A percentile compares a stretch with the other conserved stretches of the same genome.
Evolutionary conservation across 2,888 invertebrate species (phyloP).

Genomic region (Heliconius erato): DNA sequence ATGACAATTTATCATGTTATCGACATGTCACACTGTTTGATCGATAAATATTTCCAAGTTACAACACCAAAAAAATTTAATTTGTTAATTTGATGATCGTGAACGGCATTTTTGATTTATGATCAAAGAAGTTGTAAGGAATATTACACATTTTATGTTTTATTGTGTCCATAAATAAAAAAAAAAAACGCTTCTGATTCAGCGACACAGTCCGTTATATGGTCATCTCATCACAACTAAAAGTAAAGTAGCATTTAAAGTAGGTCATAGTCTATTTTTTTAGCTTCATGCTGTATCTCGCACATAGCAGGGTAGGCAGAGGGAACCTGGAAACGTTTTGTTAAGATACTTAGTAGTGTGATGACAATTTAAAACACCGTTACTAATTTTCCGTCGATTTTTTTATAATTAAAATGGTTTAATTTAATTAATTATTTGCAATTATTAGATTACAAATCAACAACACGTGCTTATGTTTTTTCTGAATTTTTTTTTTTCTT

Average conservation of each 20-base stretch:
- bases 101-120: conserved; percentile 16
- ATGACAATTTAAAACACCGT: background rate
- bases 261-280: background rate
- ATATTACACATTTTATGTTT: conserved; percentile 5
- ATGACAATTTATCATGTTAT: background rate
- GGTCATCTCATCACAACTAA: background rate
- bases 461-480: too few species aligned
- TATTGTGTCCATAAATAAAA: background rate
- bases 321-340: background rate
- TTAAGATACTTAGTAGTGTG: background rate
- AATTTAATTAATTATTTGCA: too few species aligned
- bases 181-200: background rate
- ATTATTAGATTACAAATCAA: too few species aligned
- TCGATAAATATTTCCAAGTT: background rate
- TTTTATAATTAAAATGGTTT: too few species aligned
- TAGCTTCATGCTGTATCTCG: background rate
- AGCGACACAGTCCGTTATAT: background rate
- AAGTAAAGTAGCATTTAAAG: background rate
- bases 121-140: background rate
- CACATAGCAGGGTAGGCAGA: background rate
- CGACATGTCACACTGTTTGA: background rate
- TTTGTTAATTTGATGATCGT: conserved; percentile 15
- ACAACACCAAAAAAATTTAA: conserved; percentile 4
- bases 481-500: too few species aligned
- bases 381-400: background rate